These are phyloP conservation scores for Oreonectes daqikongensis DNA, from an alignment of 2,797 vertebrate genomes.

Conservation along the genomic window DNA sequence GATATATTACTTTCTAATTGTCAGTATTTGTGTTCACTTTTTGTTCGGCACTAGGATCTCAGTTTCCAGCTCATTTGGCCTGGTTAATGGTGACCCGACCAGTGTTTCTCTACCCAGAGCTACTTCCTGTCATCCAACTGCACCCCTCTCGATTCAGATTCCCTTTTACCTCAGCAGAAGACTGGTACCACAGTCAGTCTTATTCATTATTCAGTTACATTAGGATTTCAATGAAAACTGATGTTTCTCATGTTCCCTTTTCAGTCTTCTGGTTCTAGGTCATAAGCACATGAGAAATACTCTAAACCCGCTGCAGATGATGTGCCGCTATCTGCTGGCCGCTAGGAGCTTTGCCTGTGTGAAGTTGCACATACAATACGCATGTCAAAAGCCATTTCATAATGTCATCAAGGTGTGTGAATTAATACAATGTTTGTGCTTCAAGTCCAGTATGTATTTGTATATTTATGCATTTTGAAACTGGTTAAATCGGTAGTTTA, in stretches of 20 bases:
- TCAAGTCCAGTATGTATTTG: neutral
- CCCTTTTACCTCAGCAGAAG: slow-evolving; percentile 87
- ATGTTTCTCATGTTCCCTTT: slow-evolving; percentile 1
- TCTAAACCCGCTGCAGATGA: slow-evolving; percentile 78
- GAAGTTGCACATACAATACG: slow-evolving; percentile 77
- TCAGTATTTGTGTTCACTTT: neutral
- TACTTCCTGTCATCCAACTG: slow-evolving; percentile 81
- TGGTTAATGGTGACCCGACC: slow-evolving; percentile 89
- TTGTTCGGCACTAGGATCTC: slow-evolving; percentile 62
- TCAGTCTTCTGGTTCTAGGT: slow-evolving; percentile 88
- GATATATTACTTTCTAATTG: neutral
- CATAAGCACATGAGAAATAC: slow-evolving; percentile 88
- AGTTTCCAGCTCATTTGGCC: slow-evolving; percentile 83
- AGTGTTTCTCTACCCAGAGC: slow-evolving; percentile 89
- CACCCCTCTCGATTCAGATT: slow-evolving; percentile 80
- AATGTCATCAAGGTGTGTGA: slow-evolving; percentile 78
- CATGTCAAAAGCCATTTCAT: slow-evolving; percentile 73
- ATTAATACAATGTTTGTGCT: neutral
- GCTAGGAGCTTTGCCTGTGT: slow-evolving; percentile 77
- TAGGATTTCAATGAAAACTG: neutral
- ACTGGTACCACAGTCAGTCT: slow-evolving; percentile 77
- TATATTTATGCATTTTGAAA: no score
- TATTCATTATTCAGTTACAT: neutral
- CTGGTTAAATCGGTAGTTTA: neutral
- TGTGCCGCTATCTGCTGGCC: slow-evolving; percentile 88